Base-by-base conservation (phyloP, 2,797 vertebrate genomes). In the Okamejei kenojei region DNA sequence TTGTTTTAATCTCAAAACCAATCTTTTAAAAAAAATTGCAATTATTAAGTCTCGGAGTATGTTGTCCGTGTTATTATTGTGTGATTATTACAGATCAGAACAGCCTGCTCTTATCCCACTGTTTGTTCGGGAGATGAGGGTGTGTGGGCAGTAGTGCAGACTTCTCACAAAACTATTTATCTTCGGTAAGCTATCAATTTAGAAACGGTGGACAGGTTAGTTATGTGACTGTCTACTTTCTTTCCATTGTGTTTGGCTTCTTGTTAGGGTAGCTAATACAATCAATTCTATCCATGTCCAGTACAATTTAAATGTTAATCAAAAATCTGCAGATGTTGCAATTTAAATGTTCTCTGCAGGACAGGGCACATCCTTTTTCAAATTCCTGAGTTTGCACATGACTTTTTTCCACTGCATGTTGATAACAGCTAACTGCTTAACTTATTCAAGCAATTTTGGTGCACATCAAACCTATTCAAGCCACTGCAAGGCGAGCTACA, bases 141-240 rank as follows among this genome's bases (percentile, higher is more conserved):
- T 7, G 17, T n/a, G 11, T 61, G 15, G 29, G 29, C 5, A 21
- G 11, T 10, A 10, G 54, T 54, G 58, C 58, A n/a, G n/a, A 86
- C 84, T 88, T 68, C n/a, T 32, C 65, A 88, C 15, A 88, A 63
- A 88, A 68, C n/a, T 74, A 92, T 92, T n/a, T 76, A 74, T 92
- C 38, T 76, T 26, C 58, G 7, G 13, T 8, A n/a, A 45, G 4
- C 45, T 9, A 35, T 74, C 32, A 54, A 92, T 92, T 71, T 26
- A 54, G 26, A 92, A 76, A 45, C 5, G 45, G 71, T 54, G 32
- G 90, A 29, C 21, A 29, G 11, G 23, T n/a, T 58, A 76, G 90
- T 90, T 38, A 71, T 65, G 68, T 73, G 35, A 73, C 26, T 90
- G 65, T 63, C 82, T 86, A 23, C 68, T 76, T 76, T 45, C 38